Conservation (phyloP, 2,113 vertebrate species). For the Odontophorus gujanensis region DNA sequence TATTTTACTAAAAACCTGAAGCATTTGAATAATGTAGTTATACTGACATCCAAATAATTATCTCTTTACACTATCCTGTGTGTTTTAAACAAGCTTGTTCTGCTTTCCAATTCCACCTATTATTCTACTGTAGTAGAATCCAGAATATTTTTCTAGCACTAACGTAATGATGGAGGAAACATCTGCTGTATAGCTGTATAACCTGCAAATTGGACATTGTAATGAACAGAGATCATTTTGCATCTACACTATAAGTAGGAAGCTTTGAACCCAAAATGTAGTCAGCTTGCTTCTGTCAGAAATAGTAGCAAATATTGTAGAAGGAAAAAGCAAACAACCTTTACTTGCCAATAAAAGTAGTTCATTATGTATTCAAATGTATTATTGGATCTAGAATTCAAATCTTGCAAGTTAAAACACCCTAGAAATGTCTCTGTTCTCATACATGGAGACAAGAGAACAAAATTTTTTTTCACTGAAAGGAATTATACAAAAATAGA, state of each 20-base stretch:
- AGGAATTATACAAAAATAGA: not conserved
- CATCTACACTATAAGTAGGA: constrained; percentile 60
- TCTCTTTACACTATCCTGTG: not conserved
- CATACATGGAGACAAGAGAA: not conserved
- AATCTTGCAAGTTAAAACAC: constrained; percentile 34
- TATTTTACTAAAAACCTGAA: not conserved
- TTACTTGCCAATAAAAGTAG: constrained; percentile 52
- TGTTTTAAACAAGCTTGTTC: not conserved
- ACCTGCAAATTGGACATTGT: constrained; percentile 62
- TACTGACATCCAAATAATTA: not conserved
- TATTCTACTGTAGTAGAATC: not conserved
- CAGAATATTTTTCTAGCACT: not conserved
- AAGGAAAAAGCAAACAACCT: constrained; percentile 44
- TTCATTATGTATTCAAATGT: constrained; percentile 43
- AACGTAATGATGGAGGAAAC: not conserved
- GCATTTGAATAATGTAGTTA: not conserved
- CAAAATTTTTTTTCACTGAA: not conserved
- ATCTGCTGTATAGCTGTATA: constrained; percentile 60
- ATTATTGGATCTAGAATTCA: constrained; percentile 15
- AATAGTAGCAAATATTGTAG: constrained; percentile 62
- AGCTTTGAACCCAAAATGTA: constrained; percentile 56
- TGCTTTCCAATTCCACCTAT: not conserved
- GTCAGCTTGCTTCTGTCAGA: constrained; percentile 71
- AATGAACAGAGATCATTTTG: constrained; percentile 59
- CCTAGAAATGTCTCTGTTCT: constrained; percentile 10